Evolutionary conservation across 2,888 invertebrate genomes (phyloP).

Genomic region (Tiliacea citrago): DNA sequence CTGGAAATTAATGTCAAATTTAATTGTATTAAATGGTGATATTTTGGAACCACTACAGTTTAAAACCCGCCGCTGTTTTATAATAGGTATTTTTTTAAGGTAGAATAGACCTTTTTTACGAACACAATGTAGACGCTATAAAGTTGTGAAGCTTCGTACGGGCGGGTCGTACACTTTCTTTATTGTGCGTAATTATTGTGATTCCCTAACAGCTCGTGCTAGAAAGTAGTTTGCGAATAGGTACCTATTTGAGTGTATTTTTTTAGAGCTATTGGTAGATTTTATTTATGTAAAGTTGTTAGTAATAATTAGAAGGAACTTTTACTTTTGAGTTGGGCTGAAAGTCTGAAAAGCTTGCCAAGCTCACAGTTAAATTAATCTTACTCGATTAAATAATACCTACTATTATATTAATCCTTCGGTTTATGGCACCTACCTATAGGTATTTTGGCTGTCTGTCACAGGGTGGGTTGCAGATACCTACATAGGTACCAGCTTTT

Average conservation of each 20-base stretch:
- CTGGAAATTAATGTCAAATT: not conserved
- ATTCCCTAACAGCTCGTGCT: not conserved
- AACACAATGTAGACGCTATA: no score
- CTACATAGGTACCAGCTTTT: not conserved
- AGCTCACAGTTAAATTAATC: no score
- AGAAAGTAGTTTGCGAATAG: not conserved
- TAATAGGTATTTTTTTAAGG: no score
- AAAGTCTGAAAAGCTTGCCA: slow-evolving; percentile 6
- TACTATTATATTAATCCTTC: not conserved
- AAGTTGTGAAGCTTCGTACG: no score
- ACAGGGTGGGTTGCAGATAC: not conserved
- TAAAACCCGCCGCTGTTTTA: no score
- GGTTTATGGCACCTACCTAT: not conserved
- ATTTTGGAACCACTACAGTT: no score
- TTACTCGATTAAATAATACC: not conserved
- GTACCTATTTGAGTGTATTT: not conserved
- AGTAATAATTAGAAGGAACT: no score
- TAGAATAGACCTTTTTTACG: no score
- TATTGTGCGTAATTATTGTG: not conserved
- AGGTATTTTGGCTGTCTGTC: not conserved
- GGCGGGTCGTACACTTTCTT: no score
- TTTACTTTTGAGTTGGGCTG: not conserved
- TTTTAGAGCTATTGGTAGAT: not conserved
- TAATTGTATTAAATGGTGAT: not conserved
- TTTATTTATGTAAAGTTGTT: not conserved